Conservation (phyloP, 1,140 invertebrate genomes). For the Trichogramma pretiosum region DNA sequence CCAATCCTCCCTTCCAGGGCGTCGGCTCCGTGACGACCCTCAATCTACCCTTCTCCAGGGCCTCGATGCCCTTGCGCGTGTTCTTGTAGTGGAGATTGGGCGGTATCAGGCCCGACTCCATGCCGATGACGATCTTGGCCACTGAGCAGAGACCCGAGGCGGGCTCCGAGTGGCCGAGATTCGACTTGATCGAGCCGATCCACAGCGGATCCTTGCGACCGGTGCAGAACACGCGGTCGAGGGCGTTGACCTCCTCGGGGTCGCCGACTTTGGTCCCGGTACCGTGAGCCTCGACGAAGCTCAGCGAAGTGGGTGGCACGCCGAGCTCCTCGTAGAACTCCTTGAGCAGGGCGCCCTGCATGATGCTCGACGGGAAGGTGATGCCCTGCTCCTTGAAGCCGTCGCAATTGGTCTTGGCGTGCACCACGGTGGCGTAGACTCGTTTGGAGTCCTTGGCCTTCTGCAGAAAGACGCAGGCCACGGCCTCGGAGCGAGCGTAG, state of each 20-base stretch:
- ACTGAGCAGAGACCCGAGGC: slow-evolving; percentile 79
- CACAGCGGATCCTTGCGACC: slow-evolving; percentile 58
- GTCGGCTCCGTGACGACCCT: slow-evolving; percentile 56
- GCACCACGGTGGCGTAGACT: slow-evolving; percentile 62
- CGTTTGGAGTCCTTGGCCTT: slow-evolving; percentile 68
- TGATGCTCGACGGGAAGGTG: slow-evolving; percentile 78
- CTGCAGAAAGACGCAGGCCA: slow-evolving; percentile 72
- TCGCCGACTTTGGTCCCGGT: slow-evolving; percentile 77
- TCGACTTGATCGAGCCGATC: slow-evolving; percentile 88
- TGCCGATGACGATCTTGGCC: slow-evolving; percentile 67
- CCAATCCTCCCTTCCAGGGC: slow-evolving; percentile 52
- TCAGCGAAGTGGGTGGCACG: slow-evolving; percentile 59
- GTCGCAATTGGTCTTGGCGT: slow-evolving; percentile 66
- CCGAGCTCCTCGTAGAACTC: slow-evolving; percentile 83
- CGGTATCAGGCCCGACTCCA: slow-evolving; percentile 60
- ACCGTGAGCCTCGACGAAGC: slow-evolving; percentile 87
- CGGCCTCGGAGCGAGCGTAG: slow-evolving; percentile 68
- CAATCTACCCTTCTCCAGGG: slow-evolving; percentile 53
- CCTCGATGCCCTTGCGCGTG: slow-evolving; percentile 59
- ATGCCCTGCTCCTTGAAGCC: slow-evolving; percentile 83
- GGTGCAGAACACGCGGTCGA: slow-evolving; percentile 74
- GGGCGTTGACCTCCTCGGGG: slow-evolving; percentile 77
- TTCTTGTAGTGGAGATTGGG: slow-evolving; percentile 64
- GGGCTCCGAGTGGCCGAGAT: slow-evolving; percentile 87
- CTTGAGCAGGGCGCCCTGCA: slow-evolving; percentile 68